Conservation (phyloP, 2,888 invertebrate species). For the Cerastoderma edule region DNA sequence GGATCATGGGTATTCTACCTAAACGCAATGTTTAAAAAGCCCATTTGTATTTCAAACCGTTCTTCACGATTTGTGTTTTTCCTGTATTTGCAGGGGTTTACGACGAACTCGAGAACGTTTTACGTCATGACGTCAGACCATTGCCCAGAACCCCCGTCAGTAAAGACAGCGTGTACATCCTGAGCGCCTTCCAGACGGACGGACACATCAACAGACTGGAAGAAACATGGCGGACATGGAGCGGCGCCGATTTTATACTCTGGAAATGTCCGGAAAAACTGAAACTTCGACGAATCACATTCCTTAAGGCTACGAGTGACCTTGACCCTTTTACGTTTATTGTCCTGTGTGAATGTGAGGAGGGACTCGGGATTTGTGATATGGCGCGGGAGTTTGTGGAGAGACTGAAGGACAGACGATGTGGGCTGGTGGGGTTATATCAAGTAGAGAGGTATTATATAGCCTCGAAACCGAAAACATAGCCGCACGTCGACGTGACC, state of each 20-base stretch:
- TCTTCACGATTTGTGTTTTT: not conserved
- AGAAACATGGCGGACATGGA: slow-evolving; percentile 77
- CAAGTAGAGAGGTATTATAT: slow-evolving; percentile 72
- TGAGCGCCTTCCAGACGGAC: slow-evolving; percentile 74
- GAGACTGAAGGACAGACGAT: slow-evolving; percentile 71
- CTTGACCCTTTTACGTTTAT: slow-evolving; percentile 71
- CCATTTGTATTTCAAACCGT: too few relatives aligned
- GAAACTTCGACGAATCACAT: slow-evolving; percentile 75
- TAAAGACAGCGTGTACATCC: slow-evolving; percentile 75
- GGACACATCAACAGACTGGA: slow-evolving; percentile 71
- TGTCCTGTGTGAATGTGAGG: slow-evolving; percentile 74
- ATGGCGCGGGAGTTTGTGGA: slow-evolving; percentile 73
- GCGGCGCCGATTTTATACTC: slow-evolving; percentile 76
- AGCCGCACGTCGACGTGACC: too few relatives aligned
- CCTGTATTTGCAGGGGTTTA: slow-evolving; percentile 58
- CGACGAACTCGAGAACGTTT: slow-evolving; percentile 67
- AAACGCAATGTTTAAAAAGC: too few relatives aligned
- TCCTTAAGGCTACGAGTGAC: slow-evolving; percentile 68
- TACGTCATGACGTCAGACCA: slow-evolving; percentile 63
- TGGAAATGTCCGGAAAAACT: slow-evolving; percentile 76
- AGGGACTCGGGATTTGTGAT: slow-evolving; percentile 71
- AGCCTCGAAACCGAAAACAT: slow-evolving; percentile 52
- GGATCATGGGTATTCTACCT: too few relatives aligned
- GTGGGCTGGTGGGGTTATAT: slow-evolving; percentile 76
- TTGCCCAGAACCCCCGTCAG: slow-evolving; percentile 77